Evolutionary conservation across 2,888 invertebrate species (phyloP).

Genomic region (Cosmopolites sordidus): DNA sequence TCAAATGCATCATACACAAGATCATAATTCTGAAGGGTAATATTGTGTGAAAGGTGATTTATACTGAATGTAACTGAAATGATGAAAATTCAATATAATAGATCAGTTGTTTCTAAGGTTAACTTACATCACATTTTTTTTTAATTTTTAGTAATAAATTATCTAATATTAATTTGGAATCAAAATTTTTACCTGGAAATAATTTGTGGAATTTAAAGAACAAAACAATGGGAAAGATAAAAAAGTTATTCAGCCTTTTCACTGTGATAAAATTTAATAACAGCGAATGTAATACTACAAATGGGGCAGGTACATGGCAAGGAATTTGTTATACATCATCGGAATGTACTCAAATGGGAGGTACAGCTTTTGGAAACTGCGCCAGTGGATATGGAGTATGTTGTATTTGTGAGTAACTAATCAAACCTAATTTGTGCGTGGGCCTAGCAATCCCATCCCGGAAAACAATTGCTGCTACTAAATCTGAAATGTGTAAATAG

Average conservation of each 20-base stretch:
- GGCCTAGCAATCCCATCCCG: too few species aligned
- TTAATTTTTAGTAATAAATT: conserved; percentile 4
- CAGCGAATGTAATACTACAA: conserved; percentile 55
- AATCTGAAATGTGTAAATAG: too few species aligned
- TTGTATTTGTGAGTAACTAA: conserved; percentile 64
- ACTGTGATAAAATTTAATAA: conserved; percentile 69
- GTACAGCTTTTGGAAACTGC: conserved; percentile 62
- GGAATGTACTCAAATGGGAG: conserved; percentile 62
- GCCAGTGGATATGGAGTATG: conserved; percentile 71
- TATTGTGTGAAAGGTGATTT: too few species aligned
- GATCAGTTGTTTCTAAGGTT: too few species aligned
- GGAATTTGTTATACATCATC: conserved; percentile 67
- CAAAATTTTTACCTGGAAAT: conserved; percentile 31
- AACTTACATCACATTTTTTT: not conserved
- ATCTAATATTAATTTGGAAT: conserved; percentile 17
- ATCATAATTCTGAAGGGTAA: too few species aligned
- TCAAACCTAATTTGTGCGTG: too few species aligned
- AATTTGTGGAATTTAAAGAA: conserved; percentile 35
- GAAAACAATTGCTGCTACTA: too few species aligned
- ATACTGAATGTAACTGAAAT: too few species aligned
- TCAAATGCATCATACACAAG: too few species aligned
- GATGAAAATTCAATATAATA: too few species aligned
- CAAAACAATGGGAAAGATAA: conserved; percentile 41
- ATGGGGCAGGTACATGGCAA: conserved; percentile 55
- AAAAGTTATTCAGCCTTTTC: conserved; percentile 62